These are phyloP conservation scores for Netelia inedita DNA, from an alignment of 2,888 invertebrate species.

Conservation along the genomic window DNA sequence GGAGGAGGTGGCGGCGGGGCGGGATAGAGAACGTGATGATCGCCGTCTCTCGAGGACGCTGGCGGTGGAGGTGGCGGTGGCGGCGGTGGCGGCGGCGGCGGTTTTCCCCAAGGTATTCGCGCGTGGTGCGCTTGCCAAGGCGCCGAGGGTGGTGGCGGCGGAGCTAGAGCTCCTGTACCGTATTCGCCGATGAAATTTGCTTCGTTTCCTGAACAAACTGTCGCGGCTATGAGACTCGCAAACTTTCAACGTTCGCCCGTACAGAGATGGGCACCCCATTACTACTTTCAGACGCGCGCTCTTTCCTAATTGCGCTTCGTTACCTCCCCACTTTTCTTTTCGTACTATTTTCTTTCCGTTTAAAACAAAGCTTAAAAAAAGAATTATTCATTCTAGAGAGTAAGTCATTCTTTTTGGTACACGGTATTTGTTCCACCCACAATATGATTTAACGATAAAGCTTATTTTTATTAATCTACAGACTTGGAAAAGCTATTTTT, in stretches of 20 bases:
- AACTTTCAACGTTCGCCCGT: neutral
- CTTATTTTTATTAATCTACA: no score
- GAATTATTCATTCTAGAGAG: no score
- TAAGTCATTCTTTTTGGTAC: no score
- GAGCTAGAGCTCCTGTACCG: constrained; percentile 69
- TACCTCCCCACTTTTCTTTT: neutral
- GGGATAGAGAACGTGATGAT: constrained; percentile 71
- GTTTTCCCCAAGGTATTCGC: constrained; percentile 80
- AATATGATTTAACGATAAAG: no score
- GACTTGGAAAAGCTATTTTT: no score
- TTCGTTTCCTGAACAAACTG: constrained; percentile 74
- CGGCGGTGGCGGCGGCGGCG: constrained; percentile 76
- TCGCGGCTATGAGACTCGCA: neutral
- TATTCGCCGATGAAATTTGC: constrained; percentile 78
- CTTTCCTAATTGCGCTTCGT: neutral
- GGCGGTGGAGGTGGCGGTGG: constrained; percentile 73
- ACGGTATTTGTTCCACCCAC: no score
- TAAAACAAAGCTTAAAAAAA: no score
- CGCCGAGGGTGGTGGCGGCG: constrained; percentile 74
- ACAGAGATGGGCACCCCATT: neutral
- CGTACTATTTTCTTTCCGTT: no score
- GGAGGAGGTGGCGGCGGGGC: constrained; percentile 70
- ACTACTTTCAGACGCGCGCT: neutral
- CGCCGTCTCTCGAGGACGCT: constrained; percentile 74
- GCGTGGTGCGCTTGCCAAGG: constrained; percentile 81